phyloP scores from a whole-genome alignment of 2,888 invertebrate species.

The Tetranychus piercei region DNA sequence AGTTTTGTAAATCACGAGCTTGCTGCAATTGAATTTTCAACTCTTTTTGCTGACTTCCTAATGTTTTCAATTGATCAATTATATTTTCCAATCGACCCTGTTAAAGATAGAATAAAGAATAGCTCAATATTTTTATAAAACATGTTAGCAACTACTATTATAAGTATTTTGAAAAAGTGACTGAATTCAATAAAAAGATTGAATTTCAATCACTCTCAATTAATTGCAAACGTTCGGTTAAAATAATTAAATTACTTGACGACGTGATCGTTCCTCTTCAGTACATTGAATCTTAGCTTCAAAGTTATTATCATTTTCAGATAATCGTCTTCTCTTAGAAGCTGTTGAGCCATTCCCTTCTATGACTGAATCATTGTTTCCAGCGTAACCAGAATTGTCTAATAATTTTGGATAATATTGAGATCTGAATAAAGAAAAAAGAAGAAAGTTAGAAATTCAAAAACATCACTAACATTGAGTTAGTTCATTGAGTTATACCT shows the following conservation, averaged over 20 bases:
- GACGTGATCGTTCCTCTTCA: conserved; percentile 5
- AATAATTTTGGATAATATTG: conserved; percentile 24
- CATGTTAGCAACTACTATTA: too few species aligned
- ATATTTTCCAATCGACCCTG: conserved; percentile 37
- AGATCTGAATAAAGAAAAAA: conserved; percentile 21
- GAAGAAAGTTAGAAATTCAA: neutral
- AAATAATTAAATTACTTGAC: neutral
- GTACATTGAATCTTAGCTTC: neutral
- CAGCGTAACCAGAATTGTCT: conserved; percentile 20
- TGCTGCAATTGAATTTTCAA: conserved; percentile 33
- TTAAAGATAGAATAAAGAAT: conserved; percentile 7
- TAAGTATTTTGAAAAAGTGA: neutral
- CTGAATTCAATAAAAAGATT: neutral
- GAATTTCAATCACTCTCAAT: neutral
- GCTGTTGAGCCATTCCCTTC: neutral
- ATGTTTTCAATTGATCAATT: conserved; percentile 34
- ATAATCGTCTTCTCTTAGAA: neutral
- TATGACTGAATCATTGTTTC: neutral
- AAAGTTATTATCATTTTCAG: neutral
- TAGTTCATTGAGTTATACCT: conserved; percentile 27
- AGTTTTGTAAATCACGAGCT: conserved; percentile 32
- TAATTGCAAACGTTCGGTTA: neutral
- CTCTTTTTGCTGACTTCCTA: conserved; percentile 33
- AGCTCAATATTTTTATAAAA: neutral
- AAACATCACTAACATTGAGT: neutral